Base-by-base conservation (phyloP, 2,888 invertebrate species). In the Plebejus anna region DNA sequence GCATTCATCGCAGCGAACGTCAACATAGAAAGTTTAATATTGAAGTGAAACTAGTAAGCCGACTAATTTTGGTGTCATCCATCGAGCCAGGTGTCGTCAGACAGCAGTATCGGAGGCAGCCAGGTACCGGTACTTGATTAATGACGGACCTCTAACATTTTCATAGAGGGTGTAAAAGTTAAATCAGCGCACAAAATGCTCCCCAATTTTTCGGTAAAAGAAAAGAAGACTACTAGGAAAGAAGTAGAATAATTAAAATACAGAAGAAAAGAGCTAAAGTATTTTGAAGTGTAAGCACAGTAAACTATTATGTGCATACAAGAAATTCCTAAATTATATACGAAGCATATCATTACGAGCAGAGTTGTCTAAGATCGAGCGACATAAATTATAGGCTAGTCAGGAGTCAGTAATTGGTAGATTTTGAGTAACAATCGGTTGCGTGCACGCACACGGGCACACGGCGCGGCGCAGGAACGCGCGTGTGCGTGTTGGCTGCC, bases 1-100 rank as follows among this genome's bases (percentile, higher is more conserved):
- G 87, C 90, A 89, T 86, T 88, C 90, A 90, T 89, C 89, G 89
- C 88, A 90, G 86, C 87, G 88, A 86, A 87, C 83, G 84, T 84
- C 81, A 86, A 87, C 81, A 82, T 82, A 84, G 79, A 82, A 84
- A 84, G 84, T 82, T 82, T 81, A 82, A 84, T 81, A 83, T 83
- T 85, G 82, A 84, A 82, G 83, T 83, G 81, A 84, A 84, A 84
- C 88, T 90, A 90, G 83, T 83, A 90, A 91, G 91, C 90, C 83
- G 83, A 83, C 89, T 90, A 90, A 88, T 83, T 83, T 84, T 83
- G 84, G 86, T 88, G 87, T 87, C 81, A 85, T 85, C 83, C 83
- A 83, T 83, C 83, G 80, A 84, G 82, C 83, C 79, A 83, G 82
- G 83, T 84, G 82, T 84, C 78, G 82, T 84, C 87, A 89, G 87